Evolutionary conservation across 2,797 vertebrate species (phyloP), one percentile per base, ranked within the genome.

Genomic region (Dendrocincla tyrannina): DNA sequence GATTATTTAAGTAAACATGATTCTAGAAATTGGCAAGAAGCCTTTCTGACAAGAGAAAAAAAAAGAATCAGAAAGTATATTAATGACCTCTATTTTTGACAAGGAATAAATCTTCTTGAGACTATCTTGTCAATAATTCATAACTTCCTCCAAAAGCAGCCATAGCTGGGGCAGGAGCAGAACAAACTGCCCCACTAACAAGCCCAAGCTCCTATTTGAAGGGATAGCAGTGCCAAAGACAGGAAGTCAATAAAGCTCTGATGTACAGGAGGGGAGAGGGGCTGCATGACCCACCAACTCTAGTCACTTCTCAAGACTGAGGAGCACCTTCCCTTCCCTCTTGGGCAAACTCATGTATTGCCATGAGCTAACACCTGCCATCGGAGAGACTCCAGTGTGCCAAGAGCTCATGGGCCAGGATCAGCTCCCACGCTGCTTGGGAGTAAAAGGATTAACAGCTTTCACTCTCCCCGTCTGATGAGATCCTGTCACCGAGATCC

Each of bases 1-100:
- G 32, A 63, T 95, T 82, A 79, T 85, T 93, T 93, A 91, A 85
- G 59, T 68, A 86, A 88, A 33, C 55, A 20, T 62, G 58, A 66
- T 76, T 42, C 44, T 76, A 23, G 13, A 67, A 85, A 30, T 9
- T 47, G 44, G 74, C 47, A 69, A 90, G 50, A 82, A 77, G 10
- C 28, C 41, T 66, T 90, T 81, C 27, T 47, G 44, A 88, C 10
- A 33, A 20, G 17, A 85, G 13, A 32, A 49, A 68, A 53, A 68
- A 64, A 35, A 28, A 15, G 73, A 68, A 76, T 66, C 91, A 42
- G 39, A 37, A 92, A 87, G 22, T 39, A 7, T 50, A 58, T 62
- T 76, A 73, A 79, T 62, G 28, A 44, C 35, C 46, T 82, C 46
- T 82, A 30, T 82, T 84, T 96, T 79, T 82, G 76, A 78, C 55